Percentiles rank a stretch among this genome's conserved stretches.
phyloP scores from a whole-genome alignment of 2,113 vertebrate species.

The Rhodinocichla rosea region DNA sequence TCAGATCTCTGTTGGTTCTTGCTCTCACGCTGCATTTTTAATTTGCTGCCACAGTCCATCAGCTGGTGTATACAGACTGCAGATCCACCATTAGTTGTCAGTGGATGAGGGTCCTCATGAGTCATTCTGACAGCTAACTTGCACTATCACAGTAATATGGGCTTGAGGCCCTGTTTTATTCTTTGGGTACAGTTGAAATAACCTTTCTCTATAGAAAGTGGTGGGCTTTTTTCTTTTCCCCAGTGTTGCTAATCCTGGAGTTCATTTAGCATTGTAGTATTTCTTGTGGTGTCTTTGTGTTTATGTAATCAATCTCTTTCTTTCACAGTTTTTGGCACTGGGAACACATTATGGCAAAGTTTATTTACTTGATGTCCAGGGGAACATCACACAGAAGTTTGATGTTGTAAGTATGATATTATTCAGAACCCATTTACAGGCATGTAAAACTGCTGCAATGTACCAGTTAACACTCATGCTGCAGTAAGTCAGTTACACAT shows the following conservation, averaged over 20 bases:
- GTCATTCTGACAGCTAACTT: conserved; percentile 72
- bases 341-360: conserved; percentile 98
- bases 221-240: not conserved
- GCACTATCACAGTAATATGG: conserved; percentile 38
- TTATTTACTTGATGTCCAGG: conserved; percentile 94
- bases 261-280: not conserved
- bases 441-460: not conserved
- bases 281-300: not conserved
- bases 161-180: conserved; percentile 29
- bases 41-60: conserved; percentile 80
- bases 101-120: conserved; percentile 61
- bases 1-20: conserved; percentile 56
- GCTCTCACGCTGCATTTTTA: conserved; percentile 76
- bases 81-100: conserved; percentile 64
- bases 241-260: not conserved
- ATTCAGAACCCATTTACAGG: not conserved
- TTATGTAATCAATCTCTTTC: conserved; percentile 16
- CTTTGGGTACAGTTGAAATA: conserved; percentile 32
- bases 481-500: not conserved
- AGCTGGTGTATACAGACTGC: conserved; percentile 58
- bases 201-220: not conserved
- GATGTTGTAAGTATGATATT: conserved; percentile 89
- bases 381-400: conserved; percentile 95
- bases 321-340: conserved; percentile 90
- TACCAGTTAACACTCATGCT: not conserved